Conservation (phyloP, 2,113 vertebrate genomes). For the Tonatia bakeri region DNA sequence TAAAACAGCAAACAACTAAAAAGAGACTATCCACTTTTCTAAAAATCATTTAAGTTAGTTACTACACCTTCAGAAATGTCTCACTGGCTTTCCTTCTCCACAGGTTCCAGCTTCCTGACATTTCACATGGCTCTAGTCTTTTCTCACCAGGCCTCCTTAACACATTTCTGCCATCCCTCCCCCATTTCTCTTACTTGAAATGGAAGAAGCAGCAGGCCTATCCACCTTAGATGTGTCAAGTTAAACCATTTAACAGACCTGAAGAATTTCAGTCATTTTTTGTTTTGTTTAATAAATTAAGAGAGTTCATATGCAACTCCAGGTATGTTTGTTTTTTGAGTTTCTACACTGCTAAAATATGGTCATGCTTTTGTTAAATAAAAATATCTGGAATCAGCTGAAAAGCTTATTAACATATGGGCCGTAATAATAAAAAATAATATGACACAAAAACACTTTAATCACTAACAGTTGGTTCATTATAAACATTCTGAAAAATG, state of each 20-base stretch:
- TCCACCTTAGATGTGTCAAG: background rate
- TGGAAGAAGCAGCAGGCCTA: background rate
- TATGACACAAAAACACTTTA: background rate
- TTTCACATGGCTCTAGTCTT: background rate
- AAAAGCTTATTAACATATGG: background rate
- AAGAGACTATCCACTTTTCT: background rate
- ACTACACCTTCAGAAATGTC: background rate
- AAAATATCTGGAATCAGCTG: background rate
- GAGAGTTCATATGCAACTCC: background rate
- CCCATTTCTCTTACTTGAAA: background rate
- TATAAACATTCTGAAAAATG: constrained; percentile 19
- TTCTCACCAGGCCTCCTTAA: background rate
- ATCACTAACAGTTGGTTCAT: background rate
- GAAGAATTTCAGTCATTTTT: background rate
- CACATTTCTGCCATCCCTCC: background rate
- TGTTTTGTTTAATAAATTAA: background rate
- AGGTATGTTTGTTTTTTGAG: background rate
- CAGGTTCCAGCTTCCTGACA: background rate
- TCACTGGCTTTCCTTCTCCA: background rate
- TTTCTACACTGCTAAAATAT: background rate
- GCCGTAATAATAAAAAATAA: background rate
- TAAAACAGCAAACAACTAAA: background rate
- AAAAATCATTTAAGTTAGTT: background rate
- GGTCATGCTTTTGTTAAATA: background rate
- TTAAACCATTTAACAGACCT: background rate